Evolutionary conservation across 2,797 vertebrate species (phyloP), one percentile per base, ranked within the genome.

Genomic region (Oreortyx pictus): DNA sequence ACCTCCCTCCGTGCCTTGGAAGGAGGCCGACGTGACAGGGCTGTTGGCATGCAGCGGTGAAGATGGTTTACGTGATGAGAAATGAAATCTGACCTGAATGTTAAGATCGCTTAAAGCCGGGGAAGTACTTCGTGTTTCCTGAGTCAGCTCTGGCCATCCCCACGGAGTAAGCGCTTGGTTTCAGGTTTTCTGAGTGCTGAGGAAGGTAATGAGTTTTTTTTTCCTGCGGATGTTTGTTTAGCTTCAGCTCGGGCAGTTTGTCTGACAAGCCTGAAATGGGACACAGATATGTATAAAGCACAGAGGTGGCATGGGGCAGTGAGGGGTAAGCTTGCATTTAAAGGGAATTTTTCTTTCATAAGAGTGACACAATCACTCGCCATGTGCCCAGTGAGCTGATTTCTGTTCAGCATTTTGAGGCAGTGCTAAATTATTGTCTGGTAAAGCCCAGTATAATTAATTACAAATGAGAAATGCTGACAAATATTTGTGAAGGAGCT

Each of bases 11-110:
- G 46, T 43, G 31, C 60, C 37, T 0, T 1, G 76, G 92, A 84
- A 70, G 79, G 65, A 93, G 70, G 22, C 47, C 4, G 17, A 62
- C 0, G 7, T 88, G 95, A 56, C 43, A 17, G 61, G 82, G 89
- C 80, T 93, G 74, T 92, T 88, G 92, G 60, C 1, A 1, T 90
- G 89, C 79, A 0, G 0, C 50, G 57, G 71, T 74, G 80, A 89
- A 86, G 89, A 87, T 91, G 89, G 76, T 84, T 95, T 65, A 2
- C 76, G 82, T 74, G 89, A 93, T 95, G 94, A 93, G 93, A 95
- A 95, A 88, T 71, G 89, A 96, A 96, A 96, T 95, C 90, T 96
- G 96, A 96, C 94, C 90, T 94, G 94, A 94, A 94, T 92, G 77
- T 86, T 96, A 94, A 94, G 85, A 81, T 71, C 76, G 94, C 92